These are phyloP conservation scores for Philypnodon macrostomus DNA, from an alignment of 2,797 vertebrate genomes.

Conservation along the genomic window DNA sequence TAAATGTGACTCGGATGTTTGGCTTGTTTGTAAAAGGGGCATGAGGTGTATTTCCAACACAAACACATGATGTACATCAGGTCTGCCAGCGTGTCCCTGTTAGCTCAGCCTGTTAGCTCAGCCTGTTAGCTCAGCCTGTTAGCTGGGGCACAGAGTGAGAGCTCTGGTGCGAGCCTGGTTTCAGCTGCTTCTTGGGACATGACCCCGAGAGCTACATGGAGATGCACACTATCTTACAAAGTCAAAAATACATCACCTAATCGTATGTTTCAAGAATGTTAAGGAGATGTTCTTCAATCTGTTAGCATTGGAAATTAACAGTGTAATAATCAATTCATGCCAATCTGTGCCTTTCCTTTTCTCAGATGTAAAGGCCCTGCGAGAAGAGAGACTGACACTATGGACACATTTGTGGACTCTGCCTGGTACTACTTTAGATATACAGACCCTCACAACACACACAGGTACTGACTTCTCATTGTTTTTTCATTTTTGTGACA, in stretches of 20 bases:
- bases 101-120: constrained; percentile 69
- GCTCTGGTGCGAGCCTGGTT: constrained; percentile 55
- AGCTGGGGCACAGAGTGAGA: constrained; percentile 50
- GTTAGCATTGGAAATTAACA: constrained; percentile 28
- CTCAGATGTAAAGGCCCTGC: constrained; percentile 86
- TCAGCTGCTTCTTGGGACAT: constrained; percentile 51
- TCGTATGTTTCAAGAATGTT: constrained; percentile 34
- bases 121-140: constrained; percentile 72
- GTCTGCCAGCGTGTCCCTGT: constrained; percentile 56
- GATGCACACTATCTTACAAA: constrained; percentile 12
- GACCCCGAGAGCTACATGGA: constrained; percentile 65
- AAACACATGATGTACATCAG: constrained; percentile 52
- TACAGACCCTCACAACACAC: constrained; percentile 85
- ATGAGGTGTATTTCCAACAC: constrained; percentile 64
- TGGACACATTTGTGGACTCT: constrained; percentile 98
- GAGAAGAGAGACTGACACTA: constrained; percentile 90
- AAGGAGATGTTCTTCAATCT: constrained; percentile 37
- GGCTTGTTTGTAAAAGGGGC: constrained; percentile 46
- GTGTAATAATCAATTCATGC: constrained; percentile 43
- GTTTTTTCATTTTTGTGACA: too few relatives aligned
- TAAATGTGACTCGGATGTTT: constrained; percentile 50
- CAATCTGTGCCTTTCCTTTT: constrained; percentile 18
- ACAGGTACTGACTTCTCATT: constrained; percentile 73
- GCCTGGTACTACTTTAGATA: constrained; percentile 97
- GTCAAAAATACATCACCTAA: constrained; percentile 23